These are phyloP conservation scores for Eurypyga helias DNA, from an alignment of 2,113 vertebrate genomes.

Conservation along the genomic window DNA sequence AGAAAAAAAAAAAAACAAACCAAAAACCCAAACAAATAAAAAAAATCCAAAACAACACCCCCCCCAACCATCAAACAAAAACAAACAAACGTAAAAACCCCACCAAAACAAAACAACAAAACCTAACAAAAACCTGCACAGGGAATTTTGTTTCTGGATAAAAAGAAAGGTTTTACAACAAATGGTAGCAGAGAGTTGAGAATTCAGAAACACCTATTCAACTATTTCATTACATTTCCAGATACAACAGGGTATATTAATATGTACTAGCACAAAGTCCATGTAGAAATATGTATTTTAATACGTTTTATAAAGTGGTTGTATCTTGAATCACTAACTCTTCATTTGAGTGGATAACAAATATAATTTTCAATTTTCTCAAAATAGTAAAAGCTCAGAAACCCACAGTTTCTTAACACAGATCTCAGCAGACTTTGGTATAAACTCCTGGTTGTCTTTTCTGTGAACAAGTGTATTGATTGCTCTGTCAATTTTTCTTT, in stretches of 20 bases:
- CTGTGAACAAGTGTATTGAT: not conserved
- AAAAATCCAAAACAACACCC: too few species aligned
- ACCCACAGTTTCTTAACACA: not conserved
- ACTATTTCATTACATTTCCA: not conserved
- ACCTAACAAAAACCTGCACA: not conserved
- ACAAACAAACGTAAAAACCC: too few species aligned
- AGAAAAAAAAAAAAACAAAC: rapidly evolving
- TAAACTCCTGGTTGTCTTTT: not conserved
- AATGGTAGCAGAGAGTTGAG: not conserved
- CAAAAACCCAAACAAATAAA: too few species aligned
- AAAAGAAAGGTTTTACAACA: not conserved
- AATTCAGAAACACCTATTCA: not conserved
- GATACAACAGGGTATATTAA: not conserved
- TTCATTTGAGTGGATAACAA: not conserved
- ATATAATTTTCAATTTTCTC: not conserved
- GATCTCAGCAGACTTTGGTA: not conserved
- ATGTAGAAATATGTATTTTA: not conserved
- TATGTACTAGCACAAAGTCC: not conserved
- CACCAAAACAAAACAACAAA: too few species aligned
- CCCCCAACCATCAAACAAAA: too few species aligned
- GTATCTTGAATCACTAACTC: not conserved
- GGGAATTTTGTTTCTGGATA: not conserved
- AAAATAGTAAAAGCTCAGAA: not conserved
- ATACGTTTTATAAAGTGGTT: not conserved
- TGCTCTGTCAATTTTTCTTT: not conserved